A percentile compares a stretch with the other conserved stretches of the same genome.
Conservation (phyloP, 2,113 vertebrate species). For the Lethenteron camtschaticum region DNA sequence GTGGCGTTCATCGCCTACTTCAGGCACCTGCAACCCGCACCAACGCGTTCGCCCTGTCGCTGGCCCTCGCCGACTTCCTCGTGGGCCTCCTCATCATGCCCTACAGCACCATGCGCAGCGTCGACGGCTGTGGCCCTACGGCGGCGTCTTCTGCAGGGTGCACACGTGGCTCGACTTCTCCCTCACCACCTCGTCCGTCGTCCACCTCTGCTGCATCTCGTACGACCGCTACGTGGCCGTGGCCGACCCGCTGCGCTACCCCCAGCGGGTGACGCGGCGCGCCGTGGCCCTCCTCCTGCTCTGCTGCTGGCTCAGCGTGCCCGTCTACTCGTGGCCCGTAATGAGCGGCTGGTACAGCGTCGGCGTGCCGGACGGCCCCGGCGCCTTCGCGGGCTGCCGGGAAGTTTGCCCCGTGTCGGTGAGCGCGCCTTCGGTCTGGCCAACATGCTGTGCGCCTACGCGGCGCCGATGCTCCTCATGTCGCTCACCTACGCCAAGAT, state of each 20-base stretch:
- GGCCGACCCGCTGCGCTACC: conserved; percentile 18
- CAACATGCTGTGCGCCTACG: too few species aligned
- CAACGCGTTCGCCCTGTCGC: conserved; percentile 19
- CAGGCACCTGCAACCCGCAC: conserved; percentile 19
- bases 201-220: conserved; percentile 25
- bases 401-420: too few species aligned
- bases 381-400: too few species aligned
- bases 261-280: not conserved
- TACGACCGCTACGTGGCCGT: conserved; percentile 19
- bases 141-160: conserved; percentile 16
- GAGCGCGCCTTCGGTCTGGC: too few species aligned
- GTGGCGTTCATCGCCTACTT: conserved; percentile 17
- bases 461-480: too few species aligned
- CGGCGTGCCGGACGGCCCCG: too few species aligned
- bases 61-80: conserved; percentile 18
- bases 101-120: conserved; percentile 14
- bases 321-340: too few species aligned
- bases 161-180: conserved; percentile 21
- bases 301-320: too few species aligned
- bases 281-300: too few species aligned
- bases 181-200: conserved; percentile 20
- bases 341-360: too few species aligned
- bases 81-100: conserved; percentile 18
- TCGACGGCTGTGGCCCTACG: conserved; percentile 22
- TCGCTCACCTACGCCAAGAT: too few species aligned